Conservation (phyloP, 2,113 vertebrate species). For the Rhea americana region DNA sequence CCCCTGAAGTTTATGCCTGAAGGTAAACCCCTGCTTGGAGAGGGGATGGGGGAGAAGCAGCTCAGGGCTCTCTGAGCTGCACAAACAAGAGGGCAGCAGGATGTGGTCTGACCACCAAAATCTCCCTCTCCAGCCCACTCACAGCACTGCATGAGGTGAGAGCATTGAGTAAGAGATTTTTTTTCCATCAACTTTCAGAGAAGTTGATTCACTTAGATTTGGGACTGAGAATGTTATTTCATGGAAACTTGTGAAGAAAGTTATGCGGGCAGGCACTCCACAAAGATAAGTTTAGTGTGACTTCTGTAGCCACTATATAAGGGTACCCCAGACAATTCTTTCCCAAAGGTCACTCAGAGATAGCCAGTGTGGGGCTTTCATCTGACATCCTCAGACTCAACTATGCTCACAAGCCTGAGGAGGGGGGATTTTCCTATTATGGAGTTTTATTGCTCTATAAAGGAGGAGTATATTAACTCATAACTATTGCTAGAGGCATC, state of each 20-base stretch:
- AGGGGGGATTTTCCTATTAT: background rate
- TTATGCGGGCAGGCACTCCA: background rate
- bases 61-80: background rate
- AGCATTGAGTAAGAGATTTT: background rate
- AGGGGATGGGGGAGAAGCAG: background rate
- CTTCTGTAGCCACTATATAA: background rate
- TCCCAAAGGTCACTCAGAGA: background rate
- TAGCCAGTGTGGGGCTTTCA: background rate
- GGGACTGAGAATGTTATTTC: background rate
- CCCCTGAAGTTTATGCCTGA: background rate
- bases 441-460: background rate
- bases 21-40: background rate
- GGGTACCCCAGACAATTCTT: background rate
- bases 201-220: background rate
- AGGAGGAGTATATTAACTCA: background rate
- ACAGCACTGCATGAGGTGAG: background rate
- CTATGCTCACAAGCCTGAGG: background rate
- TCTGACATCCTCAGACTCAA: background rate
- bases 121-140: background rate
- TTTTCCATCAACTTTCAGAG: background rate
- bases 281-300: background rate
- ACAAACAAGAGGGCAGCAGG: fast-evolving
- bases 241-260: background rate
- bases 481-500: background rate
- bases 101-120: background rate